Base-by-base conservation (phyloP, 2,797 vertebrate species). In the Rachycentron canadum region DNA sequence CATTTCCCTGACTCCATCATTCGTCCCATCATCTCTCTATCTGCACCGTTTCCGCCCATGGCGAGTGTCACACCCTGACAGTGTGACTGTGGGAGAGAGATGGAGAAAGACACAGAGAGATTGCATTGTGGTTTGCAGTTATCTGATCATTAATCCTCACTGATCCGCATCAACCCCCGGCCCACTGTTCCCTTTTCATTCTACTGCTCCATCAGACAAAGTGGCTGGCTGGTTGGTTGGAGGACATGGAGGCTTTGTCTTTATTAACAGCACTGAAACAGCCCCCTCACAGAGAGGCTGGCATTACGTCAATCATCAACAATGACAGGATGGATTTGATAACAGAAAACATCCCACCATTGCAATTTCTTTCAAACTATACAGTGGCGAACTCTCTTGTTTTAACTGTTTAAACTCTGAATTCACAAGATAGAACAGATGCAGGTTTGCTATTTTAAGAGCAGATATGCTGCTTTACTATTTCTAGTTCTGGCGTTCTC, bases 61-160 rank as follows among this genome's bases (percentile, higher is more conserved):
- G 56, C 16, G 36, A 41, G 45, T 82, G 73, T 85, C 78, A 76
- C 59, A 52, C 68, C 47, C 66, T 40, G 70, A 69, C 83, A 85
- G 65, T 40, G 71, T 58, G 84, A 81, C 73, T 50, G 84, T 59
- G 69, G 73, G 41, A 66, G 82, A 83, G 75, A 43, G 65, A 76
- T 62, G 69, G 75, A 76, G 69, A 82, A 49, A 76, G 78, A 87
- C 64, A 64, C 36, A 38, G 75, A 86, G 86, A 85, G 83, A 85
- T 64, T 87, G 82, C 78, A 80, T 86, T 92, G 90, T 86, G 86
- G 79, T 90, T 83, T 79, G 81, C 75, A 73, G 85, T 92, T 88
- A 91, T 93, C 86, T 87, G 82, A 89, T 88, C 89, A 91, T 92
- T 92, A 94, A 93, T 94, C 89, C 85, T 74, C 86, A 73, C 84